Conservation (phyloP, 2,797 vertebrate species). For the Strix occidentalis region DNA sequence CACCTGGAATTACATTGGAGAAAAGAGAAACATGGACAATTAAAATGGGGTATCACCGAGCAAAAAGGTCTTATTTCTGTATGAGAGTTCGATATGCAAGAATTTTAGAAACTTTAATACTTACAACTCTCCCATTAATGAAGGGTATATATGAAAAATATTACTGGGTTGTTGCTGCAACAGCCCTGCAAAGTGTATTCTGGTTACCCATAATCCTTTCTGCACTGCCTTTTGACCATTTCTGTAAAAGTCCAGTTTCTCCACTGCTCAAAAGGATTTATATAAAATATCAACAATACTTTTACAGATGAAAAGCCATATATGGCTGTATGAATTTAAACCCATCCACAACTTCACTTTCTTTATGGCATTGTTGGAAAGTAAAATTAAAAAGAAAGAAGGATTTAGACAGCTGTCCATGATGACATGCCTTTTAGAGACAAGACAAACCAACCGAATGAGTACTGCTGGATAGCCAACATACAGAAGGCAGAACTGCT, state of each 20-base stretch:
- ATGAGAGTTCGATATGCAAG: not conserved
- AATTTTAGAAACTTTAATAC: not conserved
- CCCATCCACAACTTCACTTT: not conserved
- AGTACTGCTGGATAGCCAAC: not conserved
- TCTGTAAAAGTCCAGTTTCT: not conserved
- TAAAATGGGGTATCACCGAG: not conserved
- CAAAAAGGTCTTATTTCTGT: not conserved
- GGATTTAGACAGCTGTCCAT: not conserved
- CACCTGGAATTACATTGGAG: constrained; percentile 74
- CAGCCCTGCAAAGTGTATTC: not conserved
- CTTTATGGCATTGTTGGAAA: not conserved
- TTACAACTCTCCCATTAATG: not conserved
- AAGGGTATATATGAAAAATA: not conserved
- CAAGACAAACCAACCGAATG: not conserved
- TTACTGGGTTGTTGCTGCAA: not conserved
- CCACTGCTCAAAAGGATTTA: not conserved
- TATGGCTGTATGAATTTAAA: not conserved
- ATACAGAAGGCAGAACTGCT: not conserved
- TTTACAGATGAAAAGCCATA: not conserved
- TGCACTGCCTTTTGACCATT: not conserved
- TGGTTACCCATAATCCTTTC: not conserved
- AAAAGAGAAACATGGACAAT: not conserved
- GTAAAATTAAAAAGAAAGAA: not conserved
- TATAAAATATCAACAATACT: not conserved
- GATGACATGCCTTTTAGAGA: not conserved